These are phyloP conservation scores for Cheilosia vernalis DNA, from an alignment of 2,888 invertebrate species.

Conservation along the genomic window DNA sequence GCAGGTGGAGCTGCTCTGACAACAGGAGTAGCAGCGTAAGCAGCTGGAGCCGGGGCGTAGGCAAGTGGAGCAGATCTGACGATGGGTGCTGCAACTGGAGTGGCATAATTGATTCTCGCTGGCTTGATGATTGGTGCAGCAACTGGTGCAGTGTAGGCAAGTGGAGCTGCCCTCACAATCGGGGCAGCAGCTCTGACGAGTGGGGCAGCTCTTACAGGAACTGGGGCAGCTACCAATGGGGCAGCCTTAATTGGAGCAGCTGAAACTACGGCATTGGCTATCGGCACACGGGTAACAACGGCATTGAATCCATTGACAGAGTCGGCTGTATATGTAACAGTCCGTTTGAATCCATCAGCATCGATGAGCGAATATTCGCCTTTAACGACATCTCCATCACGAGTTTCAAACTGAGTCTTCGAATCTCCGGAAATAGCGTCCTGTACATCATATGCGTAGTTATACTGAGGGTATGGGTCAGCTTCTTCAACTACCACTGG, in stretches of 20 bases:
- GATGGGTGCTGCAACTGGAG: slow-evolving; percentile 34
- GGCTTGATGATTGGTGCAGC: slow-evolving; percentile 14
- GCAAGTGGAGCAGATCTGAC: neutral
- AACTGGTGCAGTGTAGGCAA: slow-evolving; percentile 20
- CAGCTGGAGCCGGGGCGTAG: slow-evolving; percentile 5
- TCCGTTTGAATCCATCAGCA: slow-evolving; percentile 59
- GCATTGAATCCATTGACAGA: slow-evolving; percentile 63
- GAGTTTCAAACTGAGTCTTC: slow-evolving; percentile 53
- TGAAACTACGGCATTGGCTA: slow-evolving; percentile 41
- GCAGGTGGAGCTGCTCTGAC: neutral
- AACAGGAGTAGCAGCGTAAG: slow-evolving; percentile 5
- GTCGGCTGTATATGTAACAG: slow-evolving; percentile 60
- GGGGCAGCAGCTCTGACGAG: slow-evolving; percentile 18
- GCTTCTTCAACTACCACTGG: slow-evolving; percentile 59
- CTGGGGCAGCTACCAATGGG: slow-evolving; percentile 43
- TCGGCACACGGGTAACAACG: slow-evolving; percentile 57
- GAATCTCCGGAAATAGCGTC: slow-evolving; percentile 53
- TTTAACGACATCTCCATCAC: slow-evolving; percentile 62
- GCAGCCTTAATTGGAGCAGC: slow-evolving; percentile 58
- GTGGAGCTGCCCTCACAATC: slow-evolving; percentile 19
- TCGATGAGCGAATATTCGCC: slow-evolving; percentile 60
- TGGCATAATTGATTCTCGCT: slow-evolving; percentile 7
- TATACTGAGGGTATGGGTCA: slow-evolving; percentile 54
- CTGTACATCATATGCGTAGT: slow-evolving; percentile 59
- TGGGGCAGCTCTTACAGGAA: slow-evolving; percentile 12